These are phyloP conservation scores for Diabrotica balteata DNA, from an alignment of 2,888 invertebrate species.

Conservation along the genomic window DNA sequence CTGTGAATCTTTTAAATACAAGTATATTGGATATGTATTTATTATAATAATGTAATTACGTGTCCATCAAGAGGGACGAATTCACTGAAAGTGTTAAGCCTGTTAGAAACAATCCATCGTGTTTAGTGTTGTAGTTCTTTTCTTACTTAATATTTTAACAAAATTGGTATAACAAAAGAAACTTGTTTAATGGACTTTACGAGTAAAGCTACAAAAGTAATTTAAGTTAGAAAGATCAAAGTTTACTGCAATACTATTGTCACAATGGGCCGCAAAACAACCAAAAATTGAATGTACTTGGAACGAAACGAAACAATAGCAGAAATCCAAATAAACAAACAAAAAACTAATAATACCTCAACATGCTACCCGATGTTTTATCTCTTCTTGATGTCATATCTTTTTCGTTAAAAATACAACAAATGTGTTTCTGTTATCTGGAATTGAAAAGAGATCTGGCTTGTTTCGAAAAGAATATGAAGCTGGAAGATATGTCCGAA, in stretches of 20 bases:
- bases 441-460: neutral
- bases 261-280: constrained; percentile 13
- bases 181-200: constrained; percentile 10
- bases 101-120: no score
- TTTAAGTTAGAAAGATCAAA: constrained; percentile 10
- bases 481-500: neutral
- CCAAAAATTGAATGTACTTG: constrained; percentile 3
- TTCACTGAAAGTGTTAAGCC: no score
- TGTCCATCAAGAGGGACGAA: no score
- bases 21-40: no score
- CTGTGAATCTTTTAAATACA: no score
- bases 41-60: no score
- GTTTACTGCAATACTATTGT: constrained; percentile 7
- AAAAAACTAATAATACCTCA: neutral
- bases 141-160: no score
- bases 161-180: neutral
- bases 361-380: constrained; percentile 9
- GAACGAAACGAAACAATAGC: constrained; percentile 15
- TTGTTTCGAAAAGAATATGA: neutral
- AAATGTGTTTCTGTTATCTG: constrained; percentile 7
- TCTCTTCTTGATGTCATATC: constrained; percentile 4
- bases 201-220: constrained; percentile 4
- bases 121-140: no score
- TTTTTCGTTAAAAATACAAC: constrained; percentile 3
- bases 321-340: constrained; percentile 10